These are phyloP conservation scores for Idaea dimidiata DNA, from an alignment of 2,888 invertebrate species.

Conservation along the genomic window DNA sequence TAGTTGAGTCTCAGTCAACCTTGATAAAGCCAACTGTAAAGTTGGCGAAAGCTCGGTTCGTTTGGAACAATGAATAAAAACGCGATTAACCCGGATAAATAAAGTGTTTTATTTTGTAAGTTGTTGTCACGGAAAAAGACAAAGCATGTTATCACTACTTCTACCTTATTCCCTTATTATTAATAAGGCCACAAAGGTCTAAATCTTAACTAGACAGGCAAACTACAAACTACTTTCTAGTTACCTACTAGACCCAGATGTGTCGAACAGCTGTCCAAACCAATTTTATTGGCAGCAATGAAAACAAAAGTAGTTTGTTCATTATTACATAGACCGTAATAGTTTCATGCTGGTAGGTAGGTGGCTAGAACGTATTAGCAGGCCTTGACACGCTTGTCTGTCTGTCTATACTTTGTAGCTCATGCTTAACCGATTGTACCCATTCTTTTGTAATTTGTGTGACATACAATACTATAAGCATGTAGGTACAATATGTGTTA, in stretches of 20 bases:
- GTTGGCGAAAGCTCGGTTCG: no score
- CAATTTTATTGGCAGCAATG: background rate
- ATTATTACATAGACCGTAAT: background rate
- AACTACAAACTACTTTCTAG: background rate
- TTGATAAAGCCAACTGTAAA: no score
- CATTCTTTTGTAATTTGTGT: constrained; percentile 26
- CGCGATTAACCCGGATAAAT: no score
- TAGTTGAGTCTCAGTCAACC: no score
- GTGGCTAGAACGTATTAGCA: constrained; percentile 20
- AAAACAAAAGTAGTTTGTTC: background rate
- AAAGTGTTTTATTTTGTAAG: no score
- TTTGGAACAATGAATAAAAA: no score
- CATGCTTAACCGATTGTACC: constrained; percentile 17
- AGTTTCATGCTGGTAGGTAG: background rate
- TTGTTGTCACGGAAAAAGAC: no score
- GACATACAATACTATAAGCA: background rate
- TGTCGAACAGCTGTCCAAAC: background rate
- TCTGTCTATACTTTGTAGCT: background rate
- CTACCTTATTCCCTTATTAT: no score
- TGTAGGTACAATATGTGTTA: no score
- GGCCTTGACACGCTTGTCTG: constrained; percentile 30
- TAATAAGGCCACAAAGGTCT: no score
- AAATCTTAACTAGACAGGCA: background rate
- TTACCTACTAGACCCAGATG: background rate
- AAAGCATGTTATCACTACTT: no score